Conservation (phyloP, 2,888 invertebrate genomes). For the Idaea dimidiata region DNA sequence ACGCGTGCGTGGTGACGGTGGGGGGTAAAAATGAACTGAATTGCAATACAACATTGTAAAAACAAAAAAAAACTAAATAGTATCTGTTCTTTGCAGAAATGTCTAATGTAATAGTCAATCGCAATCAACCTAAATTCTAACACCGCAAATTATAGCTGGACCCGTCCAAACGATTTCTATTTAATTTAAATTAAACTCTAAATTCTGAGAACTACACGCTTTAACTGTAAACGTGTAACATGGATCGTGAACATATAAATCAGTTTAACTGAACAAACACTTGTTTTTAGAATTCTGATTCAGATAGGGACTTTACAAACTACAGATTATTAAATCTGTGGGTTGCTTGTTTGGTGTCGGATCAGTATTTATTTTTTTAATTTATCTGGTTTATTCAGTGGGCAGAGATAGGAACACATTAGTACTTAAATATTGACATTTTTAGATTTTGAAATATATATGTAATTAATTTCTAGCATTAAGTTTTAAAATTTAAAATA, state of each 20-base stretch:
- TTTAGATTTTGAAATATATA: too few relatives aligned
- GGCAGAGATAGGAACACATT: too few relatives aligned
- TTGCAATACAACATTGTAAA: too few relatives aligned
- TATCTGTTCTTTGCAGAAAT: too few relatives aligned
- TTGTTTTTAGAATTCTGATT: background rate
- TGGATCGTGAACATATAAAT: background rate
- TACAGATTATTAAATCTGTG: background rate
- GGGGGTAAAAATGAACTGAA: too few relatives aligned
- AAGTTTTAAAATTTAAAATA: too few relatives aligned
- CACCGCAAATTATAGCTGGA: background rate
- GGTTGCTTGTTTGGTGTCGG: background rate
- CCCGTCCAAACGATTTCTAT: background rate
- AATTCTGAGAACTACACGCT: background rate
- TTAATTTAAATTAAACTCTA: background rate
- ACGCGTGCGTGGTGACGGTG: too few relatives aligned
- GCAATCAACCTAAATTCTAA: background rate
- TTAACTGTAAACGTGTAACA: background rate
- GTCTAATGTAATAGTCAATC: too few relatives aligned
- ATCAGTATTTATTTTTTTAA: background rate
- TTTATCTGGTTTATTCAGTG: too few relatives aligned
- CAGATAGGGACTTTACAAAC: background rate
- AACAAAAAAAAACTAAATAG: too few relatives aligned
- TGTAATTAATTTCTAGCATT: too few relatives aligned
- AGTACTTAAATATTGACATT: too few relatives aligned
- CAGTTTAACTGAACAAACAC: background rate